Conservation (phyloP, 2,113 vertebrate species). For the Diadophis punctatus region DNA sequence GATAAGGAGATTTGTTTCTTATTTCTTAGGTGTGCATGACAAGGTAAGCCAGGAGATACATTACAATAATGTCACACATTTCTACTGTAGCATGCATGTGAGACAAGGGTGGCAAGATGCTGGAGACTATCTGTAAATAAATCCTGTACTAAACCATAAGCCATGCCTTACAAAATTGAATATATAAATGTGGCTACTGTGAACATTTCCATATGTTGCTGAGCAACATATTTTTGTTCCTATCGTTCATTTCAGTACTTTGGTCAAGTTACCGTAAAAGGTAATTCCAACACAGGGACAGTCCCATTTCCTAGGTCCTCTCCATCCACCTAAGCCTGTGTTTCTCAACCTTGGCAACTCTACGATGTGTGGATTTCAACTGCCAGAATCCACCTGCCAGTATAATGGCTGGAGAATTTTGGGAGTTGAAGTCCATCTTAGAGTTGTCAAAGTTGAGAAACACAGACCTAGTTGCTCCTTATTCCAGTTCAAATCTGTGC, state of each 20-base stretch:
- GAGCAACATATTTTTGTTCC: not conserved
- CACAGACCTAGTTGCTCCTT: not conserved
- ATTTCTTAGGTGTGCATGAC: not conserved
- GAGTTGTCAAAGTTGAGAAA: not conserved
- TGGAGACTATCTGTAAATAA: not conserved
- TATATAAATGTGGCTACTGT: not conserved
- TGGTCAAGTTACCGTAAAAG: not conserved
- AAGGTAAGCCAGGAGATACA: not conserved
- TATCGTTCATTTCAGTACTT: not conserved
- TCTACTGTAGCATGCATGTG: not conserved
- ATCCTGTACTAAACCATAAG: not conserved
- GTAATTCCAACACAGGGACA: not conserved
- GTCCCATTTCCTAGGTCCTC: not conserved
- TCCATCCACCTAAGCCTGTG: not conserved
- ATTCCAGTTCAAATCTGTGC: not conserved
- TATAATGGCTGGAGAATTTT: not conserved
- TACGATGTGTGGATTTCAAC: not conserved
- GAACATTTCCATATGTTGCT: not conserved
- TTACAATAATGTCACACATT: not conserved
- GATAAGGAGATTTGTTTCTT: not conserved
- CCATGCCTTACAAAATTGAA: not conserved
- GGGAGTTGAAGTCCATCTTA: not conserved
- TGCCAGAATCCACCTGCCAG: not conserved
- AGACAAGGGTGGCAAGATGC: not conserved
- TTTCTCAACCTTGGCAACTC: not conserved